These are phyloP conservation scores for Ephydatia muelleri DNA, from an alignment of 37 sponge, comb jelly and placozoan species.

Conservation along the genomic window DNA sequence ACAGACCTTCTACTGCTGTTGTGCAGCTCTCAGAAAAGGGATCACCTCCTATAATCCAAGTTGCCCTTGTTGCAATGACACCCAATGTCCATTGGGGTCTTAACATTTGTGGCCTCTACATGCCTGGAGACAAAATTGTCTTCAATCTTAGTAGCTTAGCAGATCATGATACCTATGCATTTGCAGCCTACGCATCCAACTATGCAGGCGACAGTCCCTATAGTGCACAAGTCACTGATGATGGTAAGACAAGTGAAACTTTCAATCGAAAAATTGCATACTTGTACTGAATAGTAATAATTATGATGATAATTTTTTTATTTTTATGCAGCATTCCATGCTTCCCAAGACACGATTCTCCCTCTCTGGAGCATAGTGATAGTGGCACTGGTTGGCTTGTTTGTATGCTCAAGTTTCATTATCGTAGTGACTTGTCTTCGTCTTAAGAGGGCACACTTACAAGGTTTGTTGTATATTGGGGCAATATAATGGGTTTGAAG, in stretches of 20 bases:
- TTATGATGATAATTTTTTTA: no score
- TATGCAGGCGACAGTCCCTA: neutral
- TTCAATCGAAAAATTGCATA: no score
- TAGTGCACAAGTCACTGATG: neutral
- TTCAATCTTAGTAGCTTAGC: neutral
- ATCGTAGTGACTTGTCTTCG: neutral
- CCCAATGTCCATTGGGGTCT: neutral
- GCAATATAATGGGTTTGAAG: no score
- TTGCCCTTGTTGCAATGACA: neutral
- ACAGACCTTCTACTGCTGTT: neutral
- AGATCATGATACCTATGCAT: neutral
- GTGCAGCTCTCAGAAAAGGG: neutral
- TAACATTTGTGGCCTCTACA: neutral
- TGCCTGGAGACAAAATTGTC: neutral
- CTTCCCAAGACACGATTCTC: neutral
- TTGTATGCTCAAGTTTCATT: neutral
- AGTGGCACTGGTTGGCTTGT: neutral
- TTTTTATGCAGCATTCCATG: neutral
- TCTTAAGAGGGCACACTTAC: neutral
- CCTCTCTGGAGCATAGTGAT: neutral
- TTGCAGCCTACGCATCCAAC: neutral
- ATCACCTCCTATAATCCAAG: neutral
- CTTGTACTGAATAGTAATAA: neutral
- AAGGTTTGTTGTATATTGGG: neutral
- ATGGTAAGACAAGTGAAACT: neutral